Evolutionary conservation across 1,140 invertebrate genomes (phyloP).

Genomic region (Drosophila auraria): DNA sequence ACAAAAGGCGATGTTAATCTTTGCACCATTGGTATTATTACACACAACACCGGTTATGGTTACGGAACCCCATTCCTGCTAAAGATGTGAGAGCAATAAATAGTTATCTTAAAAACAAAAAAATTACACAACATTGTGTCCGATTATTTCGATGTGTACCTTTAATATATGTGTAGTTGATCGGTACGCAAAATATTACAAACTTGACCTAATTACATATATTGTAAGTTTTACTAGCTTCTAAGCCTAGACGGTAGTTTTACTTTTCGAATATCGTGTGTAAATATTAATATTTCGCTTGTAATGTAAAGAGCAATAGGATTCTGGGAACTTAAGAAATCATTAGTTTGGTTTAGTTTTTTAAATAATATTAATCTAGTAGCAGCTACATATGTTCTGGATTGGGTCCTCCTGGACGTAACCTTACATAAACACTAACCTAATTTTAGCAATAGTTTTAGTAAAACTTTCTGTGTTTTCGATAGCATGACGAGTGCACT

Average conservation of each 20-base stretch:
- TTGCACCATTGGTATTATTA: constrained; percentile 16
- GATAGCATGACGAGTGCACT: neutral
- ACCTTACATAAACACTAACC: too few species aligned
- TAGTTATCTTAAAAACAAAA: neutral
- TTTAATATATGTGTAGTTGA: neutral
- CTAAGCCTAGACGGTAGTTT: neutral
- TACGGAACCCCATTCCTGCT: neutral
- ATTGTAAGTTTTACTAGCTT: neutral
- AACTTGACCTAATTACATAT: neutral
- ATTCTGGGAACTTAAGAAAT: too few species aligned
- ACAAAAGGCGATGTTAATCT: neutral
- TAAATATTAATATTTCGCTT: too few species aligned
- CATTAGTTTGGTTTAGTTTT: too few species aligned
- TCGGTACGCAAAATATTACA: neutral
- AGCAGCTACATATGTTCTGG: neutral
- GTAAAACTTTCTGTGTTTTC: neutral
- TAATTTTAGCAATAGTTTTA: too few species aligned
- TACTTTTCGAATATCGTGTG: too few species aligned
- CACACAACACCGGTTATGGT: constrained; percentile 26
- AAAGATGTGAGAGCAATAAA: neutral
- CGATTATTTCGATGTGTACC: neutral
- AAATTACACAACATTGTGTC: neutral
- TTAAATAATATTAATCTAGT: too few species aligned
- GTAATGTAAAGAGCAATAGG: too few species aligned
- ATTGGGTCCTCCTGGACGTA: neutral